A percentile compares a stretch with the other conserved stretches of the same genome.
phyloP scores from a whole-genome alignment of 2,113 vertebrate species.

The Thalassarche chlororhynchos region DNA sequence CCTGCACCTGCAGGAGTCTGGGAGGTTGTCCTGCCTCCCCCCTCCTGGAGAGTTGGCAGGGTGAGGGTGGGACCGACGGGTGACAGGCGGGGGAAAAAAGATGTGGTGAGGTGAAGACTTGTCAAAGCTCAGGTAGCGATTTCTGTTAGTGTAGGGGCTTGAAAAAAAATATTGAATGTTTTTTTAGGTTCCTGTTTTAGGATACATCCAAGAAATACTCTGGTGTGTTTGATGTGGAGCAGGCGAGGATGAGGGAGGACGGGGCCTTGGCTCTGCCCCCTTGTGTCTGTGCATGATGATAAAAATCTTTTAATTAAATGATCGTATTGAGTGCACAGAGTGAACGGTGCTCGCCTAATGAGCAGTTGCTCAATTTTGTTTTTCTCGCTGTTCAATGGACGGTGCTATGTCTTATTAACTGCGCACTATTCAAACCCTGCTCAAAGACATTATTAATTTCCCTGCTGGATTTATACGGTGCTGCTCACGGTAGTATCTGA shows the following conservation, averaged over 20 bases:
- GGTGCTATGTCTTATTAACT: constrained; percentile 17
- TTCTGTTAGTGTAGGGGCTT: background rate
- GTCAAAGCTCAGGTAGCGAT: background rate
- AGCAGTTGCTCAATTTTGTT: constrained; percentile 65
- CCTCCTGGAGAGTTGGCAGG: rapidly evolving
- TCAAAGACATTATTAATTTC: constrained; percentile 19
- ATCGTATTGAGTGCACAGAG: constrained; percentile 48
- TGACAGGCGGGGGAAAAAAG: background rate
- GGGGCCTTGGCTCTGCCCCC: constrained; percentile 48
- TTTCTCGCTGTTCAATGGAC: background rate
- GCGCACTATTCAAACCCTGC: background rate
- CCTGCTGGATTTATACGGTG: background rate
- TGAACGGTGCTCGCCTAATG: constrained; percentile 52
- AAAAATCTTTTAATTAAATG: constrained; percentile 69
- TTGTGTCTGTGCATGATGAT: constrained; percentile 35
- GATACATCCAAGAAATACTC: background rate
- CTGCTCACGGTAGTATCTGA: background rate
- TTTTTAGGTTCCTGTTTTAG: background rate
- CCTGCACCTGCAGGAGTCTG: background rate
- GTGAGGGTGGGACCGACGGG: background rate
- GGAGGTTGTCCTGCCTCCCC: background rate
- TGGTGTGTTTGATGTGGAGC: background rate
- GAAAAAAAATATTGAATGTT: rapidly evolving
- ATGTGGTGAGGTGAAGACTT: background rate
- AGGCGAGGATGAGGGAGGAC: background rate